Base-by-base conservation (phyloP, 2,888 invertebrate genomes). In the Escarpia spicata region DNA sequence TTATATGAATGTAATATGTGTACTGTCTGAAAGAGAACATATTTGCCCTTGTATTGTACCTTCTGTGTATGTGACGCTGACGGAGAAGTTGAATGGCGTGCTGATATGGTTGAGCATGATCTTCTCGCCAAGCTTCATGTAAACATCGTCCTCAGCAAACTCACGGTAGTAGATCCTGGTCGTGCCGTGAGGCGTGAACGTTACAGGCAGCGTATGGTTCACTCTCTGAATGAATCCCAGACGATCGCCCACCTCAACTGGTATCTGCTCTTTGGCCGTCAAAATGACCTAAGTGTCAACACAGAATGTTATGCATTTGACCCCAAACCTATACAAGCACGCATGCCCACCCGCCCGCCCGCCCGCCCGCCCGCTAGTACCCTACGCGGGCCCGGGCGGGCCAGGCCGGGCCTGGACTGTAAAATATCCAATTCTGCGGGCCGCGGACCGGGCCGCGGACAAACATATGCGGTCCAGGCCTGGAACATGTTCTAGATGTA, bases 211-310 rank as follows among this genome's bases (percentile, higher is more conserved):
- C 6, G 26, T 75, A 26, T 75, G 75, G 75, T 75, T 75, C 26
- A n/a, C 75, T 75, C 75, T 75, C 75, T 75, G 75, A 19, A n/a
- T 26, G 75, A 75, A 75, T 75, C 75, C 75, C 75, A 75, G 75
- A 75, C 75, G 75, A 6, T 75, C 75, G 6, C 75, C 75, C 75
- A 26, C 26, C 75, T 75, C 75, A 15, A 75, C 75, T 75, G 75
- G 75, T 75, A 75, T 26, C 75, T 26, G 75, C 19, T 75, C 75
- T 2, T 26, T 75, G 75, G 75, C 26, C n/a, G 75, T 75, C 75
- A 75, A 26, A n/a, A 19, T n/a, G 26, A 75, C n/a, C 75, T 75
- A 26, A 26, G 75, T 75, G 75, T 75, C 15, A 75, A 75, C 52
- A 9, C 52, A 52, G 9, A 52, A 12, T 12, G 10, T 12, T 52